Evolutionary conservation across 2,888 invertebrate species (phyloP).

Genomic region (Leucozona laternaria): DNA sequence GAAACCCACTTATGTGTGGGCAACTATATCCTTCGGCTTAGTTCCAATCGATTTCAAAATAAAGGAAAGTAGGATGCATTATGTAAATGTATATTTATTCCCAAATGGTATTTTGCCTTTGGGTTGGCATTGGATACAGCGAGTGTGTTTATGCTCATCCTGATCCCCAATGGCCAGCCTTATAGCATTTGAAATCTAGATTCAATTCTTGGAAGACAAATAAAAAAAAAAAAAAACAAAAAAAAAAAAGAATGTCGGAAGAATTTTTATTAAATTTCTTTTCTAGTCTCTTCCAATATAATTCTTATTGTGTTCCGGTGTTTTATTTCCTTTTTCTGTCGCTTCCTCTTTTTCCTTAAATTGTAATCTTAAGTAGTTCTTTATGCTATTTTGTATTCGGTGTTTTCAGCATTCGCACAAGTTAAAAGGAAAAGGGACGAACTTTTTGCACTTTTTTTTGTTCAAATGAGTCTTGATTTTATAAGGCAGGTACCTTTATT

Average conservation of each 20-base stretch:
- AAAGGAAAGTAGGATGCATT: slow-evolving; percentile 60
- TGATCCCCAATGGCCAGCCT: slow-evolving; percentile 52
- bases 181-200: slow-evolving; percentile 54
- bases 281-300: slow-evolving; percentile 61
- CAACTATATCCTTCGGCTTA: slow-evolving; percentile 50
- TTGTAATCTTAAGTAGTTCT: slow-evolving; percentile 50
- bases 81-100: slow-evolving; percentile 51
- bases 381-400: slow-evolving; percentile 19
- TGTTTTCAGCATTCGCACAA: not conserved
- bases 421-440: not conserved
- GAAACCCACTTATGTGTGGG: slow-evolving; percentile 1
- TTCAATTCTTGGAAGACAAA: slow-evolving; percentile 37
- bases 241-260: slow-evolving; percentile 63
- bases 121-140: slow-evolving; percentile 20
- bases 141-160: slow-evolving; percentile 1
- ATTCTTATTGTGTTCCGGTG: slow-evolving; percentile 54
- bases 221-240: not conserved
- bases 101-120: slow-evolving; percentile 52
- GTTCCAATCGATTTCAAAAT: slow-evolving; percentile 62
- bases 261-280: slow-evolving; percentile 74
- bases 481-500: not conserved
- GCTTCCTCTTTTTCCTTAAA: slow-evolving; percentile 38
- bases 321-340: slow-evolving; percentile 30
- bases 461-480: slow-evolving; percentile 21
- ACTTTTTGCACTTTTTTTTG: not conserved